Evolutionary conservation across 2,113 vertebrate species (phyloP).

Genomic region (Lasiurus borealis): DNA sequence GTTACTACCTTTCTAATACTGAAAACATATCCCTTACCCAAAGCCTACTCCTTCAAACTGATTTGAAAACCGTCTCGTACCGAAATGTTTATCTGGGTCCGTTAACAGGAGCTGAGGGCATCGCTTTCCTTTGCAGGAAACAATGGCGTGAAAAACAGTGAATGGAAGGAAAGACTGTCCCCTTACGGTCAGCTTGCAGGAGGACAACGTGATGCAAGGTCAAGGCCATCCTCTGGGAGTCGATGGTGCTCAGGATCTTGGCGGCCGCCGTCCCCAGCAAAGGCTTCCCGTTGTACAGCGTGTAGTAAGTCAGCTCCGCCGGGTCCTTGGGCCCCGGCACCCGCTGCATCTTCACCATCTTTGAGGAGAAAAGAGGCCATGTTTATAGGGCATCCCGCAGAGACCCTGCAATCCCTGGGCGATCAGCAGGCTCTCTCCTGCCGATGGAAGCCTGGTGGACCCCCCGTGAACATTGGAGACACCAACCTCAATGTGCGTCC

Average conservation of each 20-base stretch:
- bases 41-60: background rate
- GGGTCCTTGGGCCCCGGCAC: conserved; percentile 94
- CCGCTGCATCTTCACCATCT: conserved; percentile 98
- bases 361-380: conserved; percentile 60
- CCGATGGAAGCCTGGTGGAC: background rate
- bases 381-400: background rate
- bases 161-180: conserved; percentile 51
- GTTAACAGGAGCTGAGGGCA: background rate
- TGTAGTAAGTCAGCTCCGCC: conserved; percentile 97
- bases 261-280: conserved; percentile 94
- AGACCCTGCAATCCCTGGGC: background rate
- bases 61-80: background rate
- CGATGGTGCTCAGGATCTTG: conserved; percentile 97
- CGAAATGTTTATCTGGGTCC: background rate
- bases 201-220: conserved; percentile 97
- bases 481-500: background rate
- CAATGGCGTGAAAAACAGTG: background rate
- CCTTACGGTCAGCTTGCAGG: conserved; percentile 98
- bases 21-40: background rate
- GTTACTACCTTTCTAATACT: background rate
- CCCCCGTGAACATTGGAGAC: background rate
- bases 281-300: conserved; percentile 92
- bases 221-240: conserved; percentile 98
- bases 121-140: background rate
- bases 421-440: background rate